phyloP scores from a whole-genome alignment of 2,888 invertebrate genomes.

The Rhodophaea formosa region DNA sequence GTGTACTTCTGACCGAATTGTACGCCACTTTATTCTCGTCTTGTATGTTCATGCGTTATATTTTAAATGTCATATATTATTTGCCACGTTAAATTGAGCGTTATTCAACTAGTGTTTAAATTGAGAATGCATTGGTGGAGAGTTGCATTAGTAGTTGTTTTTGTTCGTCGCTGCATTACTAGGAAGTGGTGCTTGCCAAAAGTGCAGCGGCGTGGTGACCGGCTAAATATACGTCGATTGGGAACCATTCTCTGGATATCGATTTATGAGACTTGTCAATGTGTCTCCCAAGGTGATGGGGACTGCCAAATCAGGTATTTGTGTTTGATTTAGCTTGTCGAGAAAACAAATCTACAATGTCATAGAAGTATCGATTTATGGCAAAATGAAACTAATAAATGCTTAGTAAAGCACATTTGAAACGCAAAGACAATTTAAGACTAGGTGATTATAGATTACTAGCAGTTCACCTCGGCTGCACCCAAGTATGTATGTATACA shows the following conservation, averaged over 20 bases:
- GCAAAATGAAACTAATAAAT: too few relatives aligned
- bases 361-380: not conserved
- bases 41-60: constrained; percentile 51
- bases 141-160: constrained; percentile 22
- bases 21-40: constrained; percentile 63
- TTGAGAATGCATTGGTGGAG: constrained; percentile 7
- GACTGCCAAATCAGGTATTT: not conserved
- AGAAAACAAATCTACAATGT: not conserved
- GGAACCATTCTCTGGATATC: constrained; percentile 17
- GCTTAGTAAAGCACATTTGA: too few relatives aligned
- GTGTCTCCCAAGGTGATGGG: not conserved
- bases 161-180: constrained; percentile 33
- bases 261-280: constrained; percentile 21
- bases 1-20: constrained; percentile 66
- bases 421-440: too few relatives aligned
- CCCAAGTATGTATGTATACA: too few relatives aligned
- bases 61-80: constrained; percentile 61
- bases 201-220: constrained; percentile 38
- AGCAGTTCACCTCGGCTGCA: too few relatives aligned
- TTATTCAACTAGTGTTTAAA: constrained; percentile 20
- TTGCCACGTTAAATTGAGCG: not conserved
- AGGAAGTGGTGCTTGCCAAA: constrained; percentile 54
- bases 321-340: not conserved
- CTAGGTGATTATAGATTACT: too few relatives aligned
- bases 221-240: constrained; percentile 35